A percentile compares a stretch with the other conserved stretches of the same genome.
These are phyloP conservation scores for Hoplostethus atlanticus DNA, from an alignment of 2,797 vertebrate species.

Conservation along the genomic window DNA sequence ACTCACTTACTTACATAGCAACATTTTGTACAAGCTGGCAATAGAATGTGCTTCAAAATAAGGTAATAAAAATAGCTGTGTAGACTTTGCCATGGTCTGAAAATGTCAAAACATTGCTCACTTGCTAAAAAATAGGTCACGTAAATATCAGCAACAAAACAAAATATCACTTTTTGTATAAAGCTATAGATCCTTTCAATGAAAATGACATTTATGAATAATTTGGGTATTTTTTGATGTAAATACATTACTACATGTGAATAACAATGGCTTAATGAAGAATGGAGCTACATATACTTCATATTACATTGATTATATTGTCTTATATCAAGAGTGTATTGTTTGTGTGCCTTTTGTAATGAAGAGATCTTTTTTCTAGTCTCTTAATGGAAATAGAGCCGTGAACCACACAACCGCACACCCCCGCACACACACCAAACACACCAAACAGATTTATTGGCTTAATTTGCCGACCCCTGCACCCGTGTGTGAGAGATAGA, in stretches of 20 bases:
- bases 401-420: conserved; percentile 20
- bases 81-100: too few species aligned
- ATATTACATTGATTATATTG: too few species aligned
- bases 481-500: conserved; percentile 50
- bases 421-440: conserved; percentile 11
- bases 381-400: conserved; percentile 48
- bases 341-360: neutral
- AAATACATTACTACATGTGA: too few species aligned
- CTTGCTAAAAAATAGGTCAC: too few species aligned
- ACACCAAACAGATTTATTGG: conserved; percentile 80
- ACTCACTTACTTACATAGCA: conserved; percentile 14
- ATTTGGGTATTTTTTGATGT: too few species aligned
- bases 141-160: neutral
- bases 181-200: too few species aligned
- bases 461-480: conserved; percentile 81
- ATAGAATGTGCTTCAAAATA: conserved; percentile 6
- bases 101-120: neutral
- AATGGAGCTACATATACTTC: too few species aligned
- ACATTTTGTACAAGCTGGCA: neutral
- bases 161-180: neutral
- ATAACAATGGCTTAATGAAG: too few species aligned
- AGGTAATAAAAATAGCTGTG: neutral
- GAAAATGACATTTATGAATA: too few species aligned
- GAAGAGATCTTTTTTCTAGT: neutral
- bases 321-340: neutral